These are phyloP conservation scores for Eurystomus glaucurus DNA, from an alignment of 2,797 vertebrate genomes.

Conservation along the genomic window DNA sequence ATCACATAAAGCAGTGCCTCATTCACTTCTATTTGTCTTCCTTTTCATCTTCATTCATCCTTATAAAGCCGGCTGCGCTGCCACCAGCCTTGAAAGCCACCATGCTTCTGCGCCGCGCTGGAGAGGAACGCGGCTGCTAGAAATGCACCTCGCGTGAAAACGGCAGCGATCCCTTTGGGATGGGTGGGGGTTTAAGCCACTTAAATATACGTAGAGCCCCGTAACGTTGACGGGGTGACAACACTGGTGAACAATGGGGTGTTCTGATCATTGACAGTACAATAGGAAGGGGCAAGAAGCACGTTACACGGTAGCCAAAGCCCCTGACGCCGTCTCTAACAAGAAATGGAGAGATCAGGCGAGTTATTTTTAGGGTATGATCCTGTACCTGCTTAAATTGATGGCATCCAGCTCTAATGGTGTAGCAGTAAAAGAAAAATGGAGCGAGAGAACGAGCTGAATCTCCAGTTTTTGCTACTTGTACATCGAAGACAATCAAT, in stretches of 20 bases:
- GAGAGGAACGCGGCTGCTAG: background rate
- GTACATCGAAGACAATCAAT: constrained; percentile 17
- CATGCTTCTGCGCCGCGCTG: background rate
- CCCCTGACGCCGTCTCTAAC: background rate
- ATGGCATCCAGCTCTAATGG: constrained; percentile 58
- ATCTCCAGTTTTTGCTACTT: constrained; percentile 68
- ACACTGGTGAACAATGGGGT: fast-evolving
- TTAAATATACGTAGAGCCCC: fast-evolving
- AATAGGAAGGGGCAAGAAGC: fast-evolving
- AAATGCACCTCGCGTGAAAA: background rate
- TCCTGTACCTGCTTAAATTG: constrained; percentile 63
- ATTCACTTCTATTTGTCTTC: constrained; percentile 89
- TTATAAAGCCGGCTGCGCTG: constrained; percentile 87
- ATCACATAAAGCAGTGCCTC: constrained; percentile 91
- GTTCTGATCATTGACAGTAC: fast-evolving
- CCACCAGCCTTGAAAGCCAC: constrained; percentile 78
- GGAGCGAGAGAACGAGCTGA: constrained; percentile 56
- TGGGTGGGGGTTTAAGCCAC: background rate
- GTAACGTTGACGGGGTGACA: fast-evolving
- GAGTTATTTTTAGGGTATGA: constrained; percentile 61
- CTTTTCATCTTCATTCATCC: constrained; percentile 96
- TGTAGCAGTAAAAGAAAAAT: constrained; percentile 58
- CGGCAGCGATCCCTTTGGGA: background rate
- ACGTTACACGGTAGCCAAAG: background rate
- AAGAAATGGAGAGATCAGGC: constrained; percentile 53